A percentile compares a stretch with the other conserved stretches of the same genome.
Evolutionary conservation across 2,797 vertebrate species (phyloP).

Genomic region (Gila robusta): DNA sequence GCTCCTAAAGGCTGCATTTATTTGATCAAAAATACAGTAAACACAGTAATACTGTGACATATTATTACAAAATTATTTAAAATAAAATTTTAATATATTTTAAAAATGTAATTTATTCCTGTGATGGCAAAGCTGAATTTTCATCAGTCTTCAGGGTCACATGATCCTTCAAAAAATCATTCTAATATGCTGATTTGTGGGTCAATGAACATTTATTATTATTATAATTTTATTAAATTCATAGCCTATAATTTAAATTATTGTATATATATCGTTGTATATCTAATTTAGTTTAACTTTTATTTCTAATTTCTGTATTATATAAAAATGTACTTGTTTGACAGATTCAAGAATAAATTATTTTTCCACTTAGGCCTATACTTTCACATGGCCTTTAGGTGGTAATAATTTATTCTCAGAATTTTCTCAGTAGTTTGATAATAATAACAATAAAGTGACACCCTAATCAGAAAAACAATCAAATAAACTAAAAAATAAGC

Average conservation of each 20-base stretch:
- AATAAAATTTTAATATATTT: not conserved
- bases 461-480: not conserved
- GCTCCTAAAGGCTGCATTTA: not conserved
- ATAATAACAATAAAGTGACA: not conserved
- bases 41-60: not conserved
- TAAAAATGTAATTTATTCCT: too few relatives aligned
- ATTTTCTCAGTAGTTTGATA: not conserved
- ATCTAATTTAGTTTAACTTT: not conserved
- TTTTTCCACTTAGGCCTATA: not conserved
- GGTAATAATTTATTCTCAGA: not conserved
- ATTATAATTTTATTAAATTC: not conserved
- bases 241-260: not conserved
- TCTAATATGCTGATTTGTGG: too few relatives aligned
- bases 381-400: not conserved
- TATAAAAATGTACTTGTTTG: not conserved
- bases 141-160: too few relatives aligned
- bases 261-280: not conserved
- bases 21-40: not conserved
- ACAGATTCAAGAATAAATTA: not conserved
- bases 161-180: too few relatives aligned
- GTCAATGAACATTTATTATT: too few relatives aligned
- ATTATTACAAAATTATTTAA: not conserved
- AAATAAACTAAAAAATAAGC: not conserved
- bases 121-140: too few relatives aligned
- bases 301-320: not conserved